Conservation (phyloP, 1,140 invertebrate species). For the Bombus confusus region DNA sequence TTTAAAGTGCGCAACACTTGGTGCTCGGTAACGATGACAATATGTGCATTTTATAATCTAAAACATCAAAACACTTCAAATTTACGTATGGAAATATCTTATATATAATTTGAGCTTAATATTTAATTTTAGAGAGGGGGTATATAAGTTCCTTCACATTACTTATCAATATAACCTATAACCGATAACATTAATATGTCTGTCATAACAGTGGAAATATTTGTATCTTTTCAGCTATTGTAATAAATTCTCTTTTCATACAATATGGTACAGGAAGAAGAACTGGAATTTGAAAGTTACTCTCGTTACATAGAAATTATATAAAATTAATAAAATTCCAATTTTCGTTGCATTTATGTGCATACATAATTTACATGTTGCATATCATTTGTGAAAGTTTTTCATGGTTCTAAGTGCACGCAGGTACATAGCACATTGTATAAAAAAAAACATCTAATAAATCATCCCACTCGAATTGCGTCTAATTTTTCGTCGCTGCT, state of each 20-base stretch:
- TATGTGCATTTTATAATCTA: not conserved
- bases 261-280: not conserved
- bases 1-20: too few species aligned
- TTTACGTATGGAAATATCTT: not conserved
- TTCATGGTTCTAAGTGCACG: not conserved
- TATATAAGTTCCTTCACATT: not conserved
- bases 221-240: not conserved
- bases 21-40: not conserved
- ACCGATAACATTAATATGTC: not conserved
- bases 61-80: not conserved
- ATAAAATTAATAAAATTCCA: not conserved
- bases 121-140: not conserved
- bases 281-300: not conserved
- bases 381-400: not conserved
- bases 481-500: not conserved
- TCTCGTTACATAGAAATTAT: not conserved
- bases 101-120: not conserved
- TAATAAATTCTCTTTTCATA: not conserved
- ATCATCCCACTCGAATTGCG: not conserved
- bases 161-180: constrained; percentile 17
- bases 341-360: not conserved
- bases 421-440: not conserved
- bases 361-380: too few species aligned
- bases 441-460: constrained; percentile 1
- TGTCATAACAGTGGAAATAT: constrained; percentile 1